These are phyloP conservation scores for Periophthalmodon schlosseri DNA, from an alignment of 2,113 vertebrate genomes.

Conservation along the genomic window DNA sequence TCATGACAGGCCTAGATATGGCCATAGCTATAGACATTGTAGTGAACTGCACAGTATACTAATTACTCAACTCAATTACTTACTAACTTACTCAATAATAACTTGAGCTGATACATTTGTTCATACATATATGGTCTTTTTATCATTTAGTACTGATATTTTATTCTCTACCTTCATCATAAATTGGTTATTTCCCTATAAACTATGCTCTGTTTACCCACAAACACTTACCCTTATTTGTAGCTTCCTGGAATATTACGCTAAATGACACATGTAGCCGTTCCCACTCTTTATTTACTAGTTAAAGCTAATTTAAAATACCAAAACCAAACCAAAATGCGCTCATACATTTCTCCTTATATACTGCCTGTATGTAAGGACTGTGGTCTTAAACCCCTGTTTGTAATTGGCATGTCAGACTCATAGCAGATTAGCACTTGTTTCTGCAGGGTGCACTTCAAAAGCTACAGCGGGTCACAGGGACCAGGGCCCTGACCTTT, in stretches of 20 bases:
- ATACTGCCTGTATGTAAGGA: constrained; percentile 53
- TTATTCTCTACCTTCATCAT: too few species aligned
- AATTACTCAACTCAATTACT: too few species aligned
- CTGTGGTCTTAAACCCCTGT: constrained; percentile 53
- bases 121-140: too few species aligned
- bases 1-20: too few species aligned
- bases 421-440: constrained; percentile 73
- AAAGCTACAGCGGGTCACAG: constrained; percentile 63
- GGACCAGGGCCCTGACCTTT: constrained; percentile 73
- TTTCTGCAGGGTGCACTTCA: constrained; percentile 62
- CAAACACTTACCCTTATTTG: constrained; percentile 50
- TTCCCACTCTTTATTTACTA: not conserved
- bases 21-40: too few species aligned
- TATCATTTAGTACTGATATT: too few species aligned
- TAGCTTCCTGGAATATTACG: constrained; percentile 17
- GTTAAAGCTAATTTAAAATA: too few species aligned
- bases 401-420: constrained; percentile 73
- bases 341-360: not conserved
- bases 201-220: constrained; percentile 28
- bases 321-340: not conserved
- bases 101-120: too few species aligned
- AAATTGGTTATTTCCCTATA: not conserved
- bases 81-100: too few species aligned
- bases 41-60: too few species aligned
- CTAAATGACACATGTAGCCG: not conserved